A percentile compares a stretch with the other conserved stretches of the same genome.
phyloP scores from a whole-genome alignment of 2,113 vertebrate species.

The Hydrochoerus hydrochaeris region DNA sequence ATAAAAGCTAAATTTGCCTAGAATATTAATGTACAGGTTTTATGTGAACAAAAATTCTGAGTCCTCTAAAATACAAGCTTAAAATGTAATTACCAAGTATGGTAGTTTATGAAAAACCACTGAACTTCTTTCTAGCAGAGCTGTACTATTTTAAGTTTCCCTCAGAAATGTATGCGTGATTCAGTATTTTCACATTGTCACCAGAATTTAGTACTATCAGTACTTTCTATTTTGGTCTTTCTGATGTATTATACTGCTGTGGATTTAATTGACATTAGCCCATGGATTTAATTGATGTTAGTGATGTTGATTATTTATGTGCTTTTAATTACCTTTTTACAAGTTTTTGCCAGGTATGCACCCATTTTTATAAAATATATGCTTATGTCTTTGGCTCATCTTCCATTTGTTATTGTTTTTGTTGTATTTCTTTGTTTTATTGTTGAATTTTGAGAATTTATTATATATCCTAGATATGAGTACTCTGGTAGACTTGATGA shows the following conservation, averaged over 20 bases:
- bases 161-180: neutral
- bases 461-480: neutral
- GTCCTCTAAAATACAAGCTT: neutral
- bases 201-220: neutral
- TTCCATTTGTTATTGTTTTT: neutral
- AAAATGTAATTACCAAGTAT: neutral
- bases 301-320: neutral
- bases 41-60: neutral
- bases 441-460: neutral
- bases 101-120: neutral
- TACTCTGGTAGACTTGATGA: neutral
- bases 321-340: neutral
- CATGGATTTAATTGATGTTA: neutral
- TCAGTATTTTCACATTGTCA: neutral
- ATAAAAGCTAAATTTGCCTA: neutral
- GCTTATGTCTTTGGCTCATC: neutral
- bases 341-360: neutral
- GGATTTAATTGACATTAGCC: neutral
- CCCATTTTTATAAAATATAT: neutral
- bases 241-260: neutral
- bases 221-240: neutral
- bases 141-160: neutral
- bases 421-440: neutral
- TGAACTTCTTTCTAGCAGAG: neutral
- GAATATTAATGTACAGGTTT: neutral